Base-by-base conservation (phyloP, 2,888 invertebrate species). In the Drosophila ezoana region DNA sequence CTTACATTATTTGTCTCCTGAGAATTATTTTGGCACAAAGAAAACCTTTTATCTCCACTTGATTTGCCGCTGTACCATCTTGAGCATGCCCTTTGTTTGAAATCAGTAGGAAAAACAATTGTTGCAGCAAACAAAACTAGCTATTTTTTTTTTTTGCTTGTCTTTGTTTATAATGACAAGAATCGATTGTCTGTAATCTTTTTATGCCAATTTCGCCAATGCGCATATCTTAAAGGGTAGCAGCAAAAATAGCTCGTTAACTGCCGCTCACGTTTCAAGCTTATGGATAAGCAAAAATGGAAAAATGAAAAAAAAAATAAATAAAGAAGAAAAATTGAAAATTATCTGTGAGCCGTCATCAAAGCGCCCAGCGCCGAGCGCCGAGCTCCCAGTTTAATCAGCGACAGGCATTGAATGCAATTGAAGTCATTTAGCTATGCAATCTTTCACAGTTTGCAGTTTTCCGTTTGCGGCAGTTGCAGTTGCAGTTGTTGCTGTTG, bases 401-500 rank as follows among this genome's bases (percentile, higher is more conserved):
- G 87, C 63, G 82, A 87, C 82, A 74, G 74, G 41, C 89, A 71
- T 58, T 66, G 64, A 79, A 76, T 71, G 79, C 89, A 83, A 89
- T 83, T 87, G 79, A 84, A 83, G 81, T 81, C 87, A 83, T 85
- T 83, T 89, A 78, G 76, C 83, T 63, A 81, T 86, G 83, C 85
- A 87, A 83, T 83, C 85, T 87, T 89, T 89, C 79, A 78, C 87
- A 81, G 81, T 81, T 81, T 83, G 58, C 61, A 59, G 16, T 28
- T 23, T 23, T 23, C 44, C 58, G 32, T 43, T 47, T 38, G 33
- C 53, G 32, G 49, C 37, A 28, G 41, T 38, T 37, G 60, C 28
- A 33, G 48, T 48, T 35, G 68, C 43, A 57, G 28, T 37, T 58
- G 38, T 32, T 32, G 69, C 43, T n/a, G n/a, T n/a, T 10, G 41